Evolutionary conservation across 2,113 vertebrate species (phyloP), one percentile per base, ranked within the genome.

Genomic region (Bucco capensis): DNA sequence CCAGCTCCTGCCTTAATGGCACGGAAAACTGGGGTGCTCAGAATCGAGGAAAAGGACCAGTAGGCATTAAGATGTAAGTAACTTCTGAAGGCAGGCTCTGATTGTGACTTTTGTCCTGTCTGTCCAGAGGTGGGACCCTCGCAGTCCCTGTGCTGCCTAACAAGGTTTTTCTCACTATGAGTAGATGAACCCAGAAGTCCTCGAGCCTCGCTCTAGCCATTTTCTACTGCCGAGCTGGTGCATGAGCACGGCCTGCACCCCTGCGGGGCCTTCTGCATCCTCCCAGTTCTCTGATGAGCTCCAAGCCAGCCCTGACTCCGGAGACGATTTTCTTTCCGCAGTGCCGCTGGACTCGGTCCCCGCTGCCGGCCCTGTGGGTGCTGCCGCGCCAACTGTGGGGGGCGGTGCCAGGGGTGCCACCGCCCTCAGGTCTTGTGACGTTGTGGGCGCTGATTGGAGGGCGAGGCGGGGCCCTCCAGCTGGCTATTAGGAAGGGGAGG

Each of bases 61-160:
- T 0, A 0, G 5, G 27, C 12, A 4, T 21, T 27, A 1, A 9
- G 2, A 0, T 0, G 2, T 9, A 10, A 23, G 71, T 25, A 0
- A 27, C n/a, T 19, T 9, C 11, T 3, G 24, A 9, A 23, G 18
- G 50, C 3, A 16, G 33, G 6, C 35, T 28, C 5, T 9, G 25
- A 18, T 3, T 0, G 6, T 22, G 4, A 1, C 66, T 56, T 1
- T 70, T 14, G 4, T 19, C 0, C 2, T 0, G 50, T 4, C 0
- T 8, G 37, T 10, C 2, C 23, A 1, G 28, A 4, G 28, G 19
- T 7, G 11, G 18, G 4, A 3, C 2, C 28, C 22, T 4, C 12
- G 4, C 47, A 9, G 24, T 23, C 4, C 30, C 13, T 28, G 16
- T 19, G 42, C 42, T 8, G 51, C 42, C 14, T 2, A 2, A 1